A percentile compares a stretch with the other conserved stretches of the same genome.
Evolutionary conservation across 2,113 vertebrate species (phyloP).

Genomic region (Caranx melampygus): DNA sequence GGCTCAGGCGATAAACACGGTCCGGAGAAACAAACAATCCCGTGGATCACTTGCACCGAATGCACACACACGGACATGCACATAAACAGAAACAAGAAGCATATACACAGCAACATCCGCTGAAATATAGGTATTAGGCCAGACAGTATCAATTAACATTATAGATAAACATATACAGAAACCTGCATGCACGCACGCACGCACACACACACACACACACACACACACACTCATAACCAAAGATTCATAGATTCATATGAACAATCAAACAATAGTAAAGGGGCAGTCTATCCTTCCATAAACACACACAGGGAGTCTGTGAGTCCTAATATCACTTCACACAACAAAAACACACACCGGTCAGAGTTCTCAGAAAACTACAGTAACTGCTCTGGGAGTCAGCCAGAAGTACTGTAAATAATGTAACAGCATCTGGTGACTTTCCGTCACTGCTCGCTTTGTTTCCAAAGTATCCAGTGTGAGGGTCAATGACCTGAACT

Average conservation of each 20-base stretch:
- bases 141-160: background rate
- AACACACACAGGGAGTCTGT: background rate
- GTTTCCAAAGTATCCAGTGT: slow-evolving; percentile 24
- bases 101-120: background rate
- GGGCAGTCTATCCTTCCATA: slow-evolving; percentile 3
- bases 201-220: too few species aligned
- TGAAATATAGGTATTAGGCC: background rate
- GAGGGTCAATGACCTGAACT: slow-evolving; percentile 35
- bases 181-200: too few species aligned
- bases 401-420: slow-evolving; percentile 16
- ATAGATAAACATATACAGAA: background rate
- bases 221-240: background rate
- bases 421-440: background rate
- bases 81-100: background rate
- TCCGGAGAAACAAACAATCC: slow-evolving; percentile 32
- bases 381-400: slow-evolving; percentile 1
- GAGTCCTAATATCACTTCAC: slow-evolving; percentile 17
- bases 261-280: slow-evolving; percentile 44
- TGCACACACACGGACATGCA: background rate
- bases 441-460: slow-evolving; percentile 30
- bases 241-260: slow-evolving; percentile 4
- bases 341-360: slow-evolving; percentile 49
- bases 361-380: slow-evolving; percentile 21
- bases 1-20: slow-evolving; percentile 48
- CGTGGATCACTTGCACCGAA: background rate